Conservation (phyloP, 1,140 invertebrate genomes). For the Ladona fulva region DNA sequence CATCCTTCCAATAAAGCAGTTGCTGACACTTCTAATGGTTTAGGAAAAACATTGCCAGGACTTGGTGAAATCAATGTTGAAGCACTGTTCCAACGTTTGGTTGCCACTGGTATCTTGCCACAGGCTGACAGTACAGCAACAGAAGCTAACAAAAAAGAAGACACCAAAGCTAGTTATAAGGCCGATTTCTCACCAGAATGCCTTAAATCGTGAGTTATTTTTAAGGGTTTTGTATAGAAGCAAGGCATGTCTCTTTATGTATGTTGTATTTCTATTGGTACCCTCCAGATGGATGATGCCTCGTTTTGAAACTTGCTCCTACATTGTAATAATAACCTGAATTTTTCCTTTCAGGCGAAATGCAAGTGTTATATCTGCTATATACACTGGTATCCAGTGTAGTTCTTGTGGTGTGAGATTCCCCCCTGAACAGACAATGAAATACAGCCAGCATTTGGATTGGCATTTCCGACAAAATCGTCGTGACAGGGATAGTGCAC, state of each 20-base stretch:
- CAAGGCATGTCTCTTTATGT: too few relatives aligned
- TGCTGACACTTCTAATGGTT: neutral
- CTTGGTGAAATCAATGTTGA: conserved; percentile 55
- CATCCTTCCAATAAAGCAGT: neutral
- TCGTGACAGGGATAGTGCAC: conserved; percentile 70
- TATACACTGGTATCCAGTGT: conserved; percentile 89
- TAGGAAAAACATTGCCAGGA: neutral
- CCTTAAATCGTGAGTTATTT: neutral
- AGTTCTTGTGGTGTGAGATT: conserved; percentile 88
- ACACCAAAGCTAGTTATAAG: conserved; percentile 18
- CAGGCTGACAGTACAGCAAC: conserved; percentile 29
- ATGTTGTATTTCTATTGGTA: too few relatives aligned
- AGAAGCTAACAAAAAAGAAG: conserved; percentile 19
- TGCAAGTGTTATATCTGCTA: conserved; percentile 49
- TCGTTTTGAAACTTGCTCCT: too few relatives aligned
- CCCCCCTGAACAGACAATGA: conserved; percentile 72
- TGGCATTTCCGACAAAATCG: conserved; percentile 96
- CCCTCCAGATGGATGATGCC: too few relatives aligned
- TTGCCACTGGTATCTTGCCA: conserved; percentile 73
- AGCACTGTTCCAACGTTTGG: conserved; percentile 72
- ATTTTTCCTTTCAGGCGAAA: conserved; percentile 44
- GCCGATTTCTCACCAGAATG: neutral
- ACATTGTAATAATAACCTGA: neutral
- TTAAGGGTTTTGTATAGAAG: neutral
- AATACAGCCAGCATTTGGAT: conserved; percentile 87